phyloP scores from a whole-genome alignment of 2,888 invertebrate genomes.

The Stenurella melanura region DNA sequence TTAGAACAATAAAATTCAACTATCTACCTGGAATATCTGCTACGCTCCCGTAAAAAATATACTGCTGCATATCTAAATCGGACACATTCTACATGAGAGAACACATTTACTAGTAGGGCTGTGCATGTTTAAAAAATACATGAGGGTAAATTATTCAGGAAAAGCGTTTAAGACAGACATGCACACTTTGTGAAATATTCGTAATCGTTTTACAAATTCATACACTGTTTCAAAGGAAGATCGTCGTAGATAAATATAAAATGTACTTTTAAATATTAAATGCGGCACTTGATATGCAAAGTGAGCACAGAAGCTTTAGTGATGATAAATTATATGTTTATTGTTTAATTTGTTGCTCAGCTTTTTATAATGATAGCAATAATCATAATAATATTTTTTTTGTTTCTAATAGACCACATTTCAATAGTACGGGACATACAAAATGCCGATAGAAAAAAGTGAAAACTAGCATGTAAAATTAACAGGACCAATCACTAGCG shows the following conservation, averaged over 20 bases:
- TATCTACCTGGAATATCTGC: background rate
- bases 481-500: too few relatives aligned
- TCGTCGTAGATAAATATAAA: conserved; percentile 26
- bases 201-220: conserved; percentile 30
- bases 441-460: too few relatives aligned
- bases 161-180: conserved; percentile 29
- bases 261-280: conserved; percentile 31
- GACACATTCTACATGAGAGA: background rate
- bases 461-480: too few relatives aligned
- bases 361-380: too few relatives aligned
- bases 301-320: background rate
- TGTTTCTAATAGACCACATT: too few relatives aligned
- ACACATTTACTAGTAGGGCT: background rate
- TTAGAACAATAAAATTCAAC: background rate
- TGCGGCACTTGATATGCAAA: conserved; percentile 20
- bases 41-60: background rate
- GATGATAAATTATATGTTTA: background rate
- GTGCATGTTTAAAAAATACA: conserved; percentile 23
- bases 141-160: conserved; percentile 23
- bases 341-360: background rate
- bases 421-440: too few relatives aligned
- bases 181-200: conserved; percentile 15
- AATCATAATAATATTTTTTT: too few relatives aligned
- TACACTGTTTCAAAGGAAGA: conserved; percentile 20
- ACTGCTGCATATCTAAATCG: background rate